phyloP scores from a whole-genome alignment of 2,888 invertebrate species.

The Celastrina argiolus region DNA sequence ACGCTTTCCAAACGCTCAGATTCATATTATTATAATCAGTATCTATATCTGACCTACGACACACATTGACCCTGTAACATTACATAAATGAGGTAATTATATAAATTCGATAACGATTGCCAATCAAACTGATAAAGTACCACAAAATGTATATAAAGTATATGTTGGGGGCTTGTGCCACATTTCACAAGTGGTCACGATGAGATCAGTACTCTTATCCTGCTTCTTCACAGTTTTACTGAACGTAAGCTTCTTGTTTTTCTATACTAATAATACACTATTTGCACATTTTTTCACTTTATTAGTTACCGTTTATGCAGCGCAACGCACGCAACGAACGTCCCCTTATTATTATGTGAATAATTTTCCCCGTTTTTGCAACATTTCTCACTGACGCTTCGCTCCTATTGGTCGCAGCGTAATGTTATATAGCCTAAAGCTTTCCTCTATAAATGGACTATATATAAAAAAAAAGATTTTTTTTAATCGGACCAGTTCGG shows the following conservation, averaged over 20 bases:
- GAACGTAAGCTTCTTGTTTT: conserved; percentile 1
- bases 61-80: conserved; percentile 10
- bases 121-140: neutral
- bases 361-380: too few species aligned
- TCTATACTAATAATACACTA: neutral
- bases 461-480: too few species aligned
- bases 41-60: neutral
- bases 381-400: too few species aligned
- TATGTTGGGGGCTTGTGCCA: neutral
- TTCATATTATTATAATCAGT: too few species aligned
- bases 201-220: neutral
- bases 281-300: too few species aligned
- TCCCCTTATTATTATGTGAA: too few species aligned
- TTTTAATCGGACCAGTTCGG: too few species aligned
- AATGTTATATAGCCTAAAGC: too few species aligned
- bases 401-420: too few species aligned
- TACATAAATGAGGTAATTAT: conserved; percentile 15
- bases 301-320: too few species aligned
- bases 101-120: conserved; percentile 4
- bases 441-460: too few species aligned
- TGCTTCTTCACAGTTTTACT: neutral
- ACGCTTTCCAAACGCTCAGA: neutral
- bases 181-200: conserved; percentile 8
- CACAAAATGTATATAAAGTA: conserved; percentile 4
- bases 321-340: too few species aligned